phyloP scores from a whole-genome alignment of 2,113 vertebrate genomes.

The Oryzias curvinotus region DNA sequence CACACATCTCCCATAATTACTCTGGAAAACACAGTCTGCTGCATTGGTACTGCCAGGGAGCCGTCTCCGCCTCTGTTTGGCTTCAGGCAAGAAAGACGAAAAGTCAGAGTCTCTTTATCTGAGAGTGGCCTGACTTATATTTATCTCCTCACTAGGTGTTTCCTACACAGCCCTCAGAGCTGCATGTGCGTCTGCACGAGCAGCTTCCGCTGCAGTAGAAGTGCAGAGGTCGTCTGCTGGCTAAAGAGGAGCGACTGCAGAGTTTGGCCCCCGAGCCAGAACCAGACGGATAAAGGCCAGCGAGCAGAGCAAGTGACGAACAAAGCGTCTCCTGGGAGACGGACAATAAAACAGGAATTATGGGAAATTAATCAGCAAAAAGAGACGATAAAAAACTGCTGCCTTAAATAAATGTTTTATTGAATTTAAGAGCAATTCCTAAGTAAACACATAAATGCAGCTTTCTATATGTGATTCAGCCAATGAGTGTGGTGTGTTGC shows the following conservation, averaged over 20 bases:
- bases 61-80: constrained; percentile 8
- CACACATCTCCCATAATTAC: neutral
- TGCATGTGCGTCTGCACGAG: neutral
- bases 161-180: constrained; percentile 9
- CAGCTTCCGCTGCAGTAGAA: constrained; percentile 19
- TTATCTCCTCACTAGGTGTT: constrained; percentile 21
- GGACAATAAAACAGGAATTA: constrained; percentile 5
- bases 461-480: constrained; percentile 5
- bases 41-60: neutral
- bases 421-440: neutral
- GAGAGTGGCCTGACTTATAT: constrained; percentile 31
- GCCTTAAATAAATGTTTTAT: neutral
- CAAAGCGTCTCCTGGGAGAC: constrained; percentile 28
- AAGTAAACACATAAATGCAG: neutral
- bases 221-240: constrained; percentile 57
- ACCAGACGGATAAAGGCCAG: constrained; percentile 41
- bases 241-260: constrained; percentile 57
- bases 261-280: constrained; percentile 47
- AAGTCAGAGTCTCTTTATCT: constrained; percentile 39
- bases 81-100: constrained; percentile 34
- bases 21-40: constrained; percentile 2
- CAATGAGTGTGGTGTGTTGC: constrained; percentile 6
- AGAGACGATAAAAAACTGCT: neutral
- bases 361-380: neutral
- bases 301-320: constrained; percentile 36